Conservation (phyloP, 92 coral and sea anemone species). For the Bergia sp. region DNA sequence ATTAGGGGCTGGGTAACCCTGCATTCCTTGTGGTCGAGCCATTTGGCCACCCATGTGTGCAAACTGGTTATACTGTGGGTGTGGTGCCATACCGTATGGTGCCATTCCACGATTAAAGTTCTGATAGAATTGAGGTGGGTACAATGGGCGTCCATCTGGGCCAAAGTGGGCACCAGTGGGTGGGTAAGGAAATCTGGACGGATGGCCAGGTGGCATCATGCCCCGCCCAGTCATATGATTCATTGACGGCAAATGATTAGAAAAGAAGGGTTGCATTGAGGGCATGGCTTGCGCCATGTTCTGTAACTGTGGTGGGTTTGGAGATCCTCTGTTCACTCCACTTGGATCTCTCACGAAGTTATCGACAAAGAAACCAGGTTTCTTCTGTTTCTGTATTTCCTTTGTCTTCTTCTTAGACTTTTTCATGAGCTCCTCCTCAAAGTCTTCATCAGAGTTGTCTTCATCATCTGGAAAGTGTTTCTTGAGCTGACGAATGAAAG, state of each 20-base stretch:
- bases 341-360: conserved; percentile 45
- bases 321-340: conserved; percentile 30
- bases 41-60: conserved; percentile 57
- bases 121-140: conserved; percentile 91
- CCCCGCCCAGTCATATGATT: conserved; percentile 76
- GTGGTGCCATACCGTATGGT: conserved; percentile 65
- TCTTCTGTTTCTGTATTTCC: conserved; percentile 59
- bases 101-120: conserved; percentile 77
- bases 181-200: conserved; percentile 71
- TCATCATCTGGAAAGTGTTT: conserved; percentile 98
- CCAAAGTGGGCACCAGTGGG: conserved; percentile 72
- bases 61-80: conserved; percentile 70
- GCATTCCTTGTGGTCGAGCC: conserved; percentile 69
- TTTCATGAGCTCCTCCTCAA: conserved; percentile 91
- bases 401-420: conserved; percentile 75
- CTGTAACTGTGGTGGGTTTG: conserved; percentile 41
- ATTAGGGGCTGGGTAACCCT: conserved; percentile 32
- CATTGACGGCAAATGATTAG: conserved; percentile 56
- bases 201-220: conserved; percentile 66
- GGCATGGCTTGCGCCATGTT: conserved; percentile 60
- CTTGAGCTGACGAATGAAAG: conserved; percentile 91
- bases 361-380: conserved; percentile 47
- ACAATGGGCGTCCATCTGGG: conserved; percentile 82
- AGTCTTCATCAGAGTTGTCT: conserved; percentile 96
- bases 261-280: conserved; percentile 56